These are phyloP conservation scores for Larimichthys polyactis DNA, from an alignment of 2,113 vertebrate genomes.

Conservation along the genomic window DNA sequence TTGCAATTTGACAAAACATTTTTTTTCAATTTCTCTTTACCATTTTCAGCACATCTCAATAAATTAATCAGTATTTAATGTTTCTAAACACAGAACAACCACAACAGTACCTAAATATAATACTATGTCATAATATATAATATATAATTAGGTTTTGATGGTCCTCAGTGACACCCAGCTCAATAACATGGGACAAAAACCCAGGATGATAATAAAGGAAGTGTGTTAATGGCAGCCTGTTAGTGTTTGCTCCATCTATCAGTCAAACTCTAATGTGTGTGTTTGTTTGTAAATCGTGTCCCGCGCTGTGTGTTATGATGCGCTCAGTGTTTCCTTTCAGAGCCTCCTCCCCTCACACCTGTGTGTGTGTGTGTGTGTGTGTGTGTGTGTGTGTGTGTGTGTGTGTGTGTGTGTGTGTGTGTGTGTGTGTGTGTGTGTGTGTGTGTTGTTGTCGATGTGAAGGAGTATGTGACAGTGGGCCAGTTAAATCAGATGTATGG, in stretches of 20 bases:
- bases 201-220: neutral
- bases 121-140: neutral
- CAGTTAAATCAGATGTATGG: slow-evolving; percentile 83
- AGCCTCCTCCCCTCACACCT: slow-evolving; percentile 31
- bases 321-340: slow-evolving; percentile 8
- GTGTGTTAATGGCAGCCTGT: neutral
- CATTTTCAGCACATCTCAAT: no score
- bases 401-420: slow-evolving; percentile 14
- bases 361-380: slow-evolving; percentile 67
- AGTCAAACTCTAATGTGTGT: neutral
- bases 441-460: neutral
- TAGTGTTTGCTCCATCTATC: neutral
- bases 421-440: slow-evolving; percentile 27
- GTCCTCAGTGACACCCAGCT: neutral
- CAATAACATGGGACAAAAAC: neutral
- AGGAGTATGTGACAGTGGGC: slow-evolving; percentile 82
- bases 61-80: no score
- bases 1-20: no score
- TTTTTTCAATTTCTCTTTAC: no score
- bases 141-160: neutral
- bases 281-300: neutral
- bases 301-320: neutral
- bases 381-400: slow-evolving; percentile 25
- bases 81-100: neutral
- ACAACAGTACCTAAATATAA: neutral